phyloP scores from a whole-genome alignment of 1,140 invertebrate genomes.

The Sesamia nonagrioides region DNA sequence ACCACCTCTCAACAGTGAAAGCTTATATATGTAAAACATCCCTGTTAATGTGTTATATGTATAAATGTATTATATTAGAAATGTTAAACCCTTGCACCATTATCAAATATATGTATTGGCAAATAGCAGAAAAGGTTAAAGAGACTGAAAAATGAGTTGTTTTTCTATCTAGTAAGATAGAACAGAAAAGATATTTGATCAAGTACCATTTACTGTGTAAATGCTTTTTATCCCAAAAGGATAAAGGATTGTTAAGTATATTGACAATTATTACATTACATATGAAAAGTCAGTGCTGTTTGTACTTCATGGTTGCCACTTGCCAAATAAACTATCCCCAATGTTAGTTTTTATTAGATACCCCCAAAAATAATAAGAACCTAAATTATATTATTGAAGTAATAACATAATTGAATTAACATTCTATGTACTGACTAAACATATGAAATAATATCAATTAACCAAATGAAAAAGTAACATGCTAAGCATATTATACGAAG shows the following conservation, averaged over 20 bases:
- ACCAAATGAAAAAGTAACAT: constrained; percentile 58
- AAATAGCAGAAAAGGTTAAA: not conserved
- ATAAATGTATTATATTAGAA: not conserved
- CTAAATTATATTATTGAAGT: not conserved
- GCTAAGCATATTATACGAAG: constrained; percentile 62
- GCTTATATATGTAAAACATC: not conserved
- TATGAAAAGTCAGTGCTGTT: too few relatives aligned
- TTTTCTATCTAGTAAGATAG: not conserved
- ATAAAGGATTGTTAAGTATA: not conserved
- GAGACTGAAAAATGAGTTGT: not conserved
- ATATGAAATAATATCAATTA: constrained; percentile 38
- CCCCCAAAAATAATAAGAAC: not conserved
- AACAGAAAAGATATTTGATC: not conserved
- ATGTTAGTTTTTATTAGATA: not conserved
- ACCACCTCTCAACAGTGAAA: not conserved
- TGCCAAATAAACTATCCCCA: not conserved
- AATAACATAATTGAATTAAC: not conserved
- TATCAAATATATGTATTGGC: not conserved
- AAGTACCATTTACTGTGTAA: not conserved
- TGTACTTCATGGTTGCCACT: too few relatives aligned
- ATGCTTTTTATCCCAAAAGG: not conserved
- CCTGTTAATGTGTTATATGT: not conserved
- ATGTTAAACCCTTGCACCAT: constrained; percentile 2
- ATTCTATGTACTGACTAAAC: constrained; percentile 13
- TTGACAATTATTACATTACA: not conserved